A percentile compares a stretch with the other conserved stretches of the same genome.
Conservation (phyloP, 2,113 vertebrate species). For the Salvator merianae region DNA sequence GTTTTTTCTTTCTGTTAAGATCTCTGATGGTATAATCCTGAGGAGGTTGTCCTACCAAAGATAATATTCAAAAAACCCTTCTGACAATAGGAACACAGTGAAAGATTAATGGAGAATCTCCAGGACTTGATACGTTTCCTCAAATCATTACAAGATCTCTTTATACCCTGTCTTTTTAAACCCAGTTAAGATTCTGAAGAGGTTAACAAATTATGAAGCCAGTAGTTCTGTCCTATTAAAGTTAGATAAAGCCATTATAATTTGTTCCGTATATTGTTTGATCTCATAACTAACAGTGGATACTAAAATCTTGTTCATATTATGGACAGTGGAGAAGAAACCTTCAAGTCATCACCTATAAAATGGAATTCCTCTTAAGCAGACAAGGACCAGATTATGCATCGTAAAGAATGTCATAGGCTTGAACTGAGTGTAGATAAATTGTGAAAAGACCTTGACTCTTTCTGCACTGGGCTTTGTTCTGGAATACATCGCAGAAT, state of each 20-base stretch:
- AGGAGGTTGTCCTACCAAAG: not conserved
- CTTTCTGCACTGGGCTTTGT: no score
- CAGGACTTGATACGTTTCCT: not conserved
- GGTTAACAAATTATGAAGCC: not conserved
- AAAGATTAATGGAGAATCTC: not conserved
- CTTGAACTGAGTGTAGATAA: no score
- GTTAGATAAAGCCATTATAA: not conserved
- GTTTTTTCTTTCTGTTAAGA: not conserved
- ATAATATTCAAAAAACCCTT: not conserved
- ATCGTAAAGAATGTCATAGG: no score
- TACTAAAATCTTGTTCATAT: not conserved
- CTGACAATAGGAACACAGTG: not conserved
- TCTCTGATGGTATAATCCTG: not conserved
- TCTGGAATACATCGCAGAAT: no score
- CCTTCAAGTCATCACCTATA: not conserved
- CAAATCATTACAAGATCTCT: not conserved
- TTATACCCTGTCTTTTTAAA: not conserved
- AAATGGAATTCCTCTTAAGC: not conserved
- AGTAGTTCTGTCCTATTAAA: not conserved
- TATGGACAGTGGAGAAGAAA: no score
- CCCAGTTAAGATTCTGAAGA: not conserved
- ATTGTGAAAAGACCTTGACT: no score
- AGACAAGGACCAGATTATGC: not conserved
- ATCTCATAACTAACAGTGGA: not conserved
- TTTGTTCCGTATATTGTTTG: not conserved